Percentiles rank a stretch among this genome's conserved stretches.
phyloP scores from a whole-genome alignment of 1,140 invertebrate species.

The Heliothis subflexa region DNA sequence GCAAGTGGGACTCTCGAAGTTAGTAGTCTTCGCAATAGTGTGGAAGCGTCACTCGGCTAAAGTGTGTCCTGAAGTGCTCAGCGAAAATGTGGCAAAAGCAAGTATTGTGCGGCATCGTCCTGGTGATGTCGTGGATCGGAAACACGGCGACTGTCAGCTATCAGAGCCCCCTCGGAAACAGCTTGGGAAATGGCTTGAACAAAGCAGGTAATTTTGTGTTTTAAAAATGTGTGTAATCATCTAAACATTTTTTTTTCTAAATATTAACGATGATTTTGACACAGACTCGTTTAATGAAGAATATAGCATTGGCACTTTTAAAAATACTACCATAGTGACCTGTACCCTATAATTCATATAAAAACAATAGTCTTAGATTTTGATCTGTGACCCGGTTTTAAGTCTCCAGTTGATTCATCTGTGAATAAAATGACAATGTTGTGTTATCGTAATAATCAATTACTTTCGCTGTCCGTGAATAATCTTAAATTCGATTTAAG shows the following conservation, averaged over 20 bases:
- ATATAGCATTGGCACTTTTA: slow-evolving; percentile 1
- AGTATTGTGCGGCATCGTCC: slow-evolving; percentile 60
- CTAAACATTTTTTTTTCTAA: no score
- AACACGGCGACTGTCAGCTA: slow-evolving; percentile 74
- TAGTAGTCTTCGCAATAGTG: neutral
- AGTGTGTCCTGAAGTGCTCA: slow-evolving; percentile 15
- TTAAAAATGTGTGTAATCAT: no score
- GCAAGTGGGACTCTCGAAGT: slow-evolving; percentile 22
- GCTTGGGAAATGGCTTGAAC: slow-evolving; percentile 50
- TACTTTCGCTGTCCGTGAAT: neutral
- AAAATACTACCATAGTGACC: no score
- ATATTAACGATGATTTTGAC: no score
- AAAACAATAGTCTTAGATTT: no score
- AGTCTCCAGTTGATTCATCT: no score
- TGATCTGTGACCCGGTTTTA: no score
- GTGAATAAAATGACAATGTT: neutral
- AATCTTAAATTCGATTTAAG: neutral
- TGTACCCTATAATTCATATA: no score
- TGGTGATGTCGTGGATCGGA: slow-evolving; percentile 72
- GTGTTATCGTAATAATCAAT: neutral
- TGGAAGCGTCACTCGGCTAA: neutral
- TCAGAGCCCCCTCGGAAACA: slow-evolving; percentile 61
- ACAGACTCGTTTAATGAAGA: slow-evolving; percentile 18
- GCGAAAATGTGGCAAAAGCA: slow-evolving; percentile 66
- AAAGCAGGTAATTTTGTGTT: slow-evolving; percentile 64